phyloP scores from a whole-genome alignment of 2,113 vertebrate species.

The Lamprotornis superbus region DNA sequence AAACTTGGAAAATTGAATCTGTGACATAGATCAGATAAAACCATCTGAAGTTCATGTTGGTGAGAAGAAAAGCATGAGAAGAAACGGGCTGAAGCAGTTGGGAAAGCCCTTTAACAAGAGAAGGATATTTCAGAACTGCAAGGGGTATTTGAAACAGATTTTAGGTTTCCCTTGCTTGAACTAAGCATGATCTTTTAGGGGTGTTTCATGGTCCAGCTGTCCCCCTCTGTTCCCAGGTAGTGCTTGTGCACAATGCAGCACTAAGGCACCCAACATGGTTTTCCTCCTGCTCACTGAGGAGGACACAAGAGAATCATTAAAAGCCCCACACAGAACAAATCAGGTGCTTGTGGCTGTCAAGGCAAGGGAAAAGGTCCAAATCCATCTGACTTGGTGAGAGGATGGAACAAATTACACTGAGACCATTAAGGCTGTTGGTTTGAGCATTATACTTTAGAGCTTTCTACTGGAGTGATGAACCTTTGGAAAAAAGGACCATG shows the following conservation, averaged over 20 bases:
- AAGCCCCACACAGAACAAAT: neutral
- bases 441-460: neutral
- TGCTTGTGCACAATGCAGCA: neutral
- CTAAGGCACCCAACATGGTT: neutral
- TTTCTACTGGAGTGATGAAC: neutral
- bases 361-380: neutral
- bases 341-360: neutral
- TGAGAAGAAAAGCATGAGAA: neutral
- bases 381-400: neutral
- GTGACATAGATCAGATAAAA: neutral
- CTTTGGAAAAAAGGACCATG: neutral
- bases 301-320: neutral
- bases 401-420: neutral
- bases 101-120: neutral
- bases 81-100: neutral
- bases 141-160: neutral
- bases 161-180: neutral
- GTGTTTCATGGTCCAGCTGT: neutral
- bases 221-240: neutral
- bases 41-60: neutral
- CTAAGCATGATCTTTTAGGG: neutral
- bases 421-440: neutral
- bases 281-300: neutral
- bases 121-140: neutral
- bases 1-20: neutral